phyloP scores from a whole-genome alignment of 2,888 invertebrate species.

The Octonoba sinensis region DNA sequence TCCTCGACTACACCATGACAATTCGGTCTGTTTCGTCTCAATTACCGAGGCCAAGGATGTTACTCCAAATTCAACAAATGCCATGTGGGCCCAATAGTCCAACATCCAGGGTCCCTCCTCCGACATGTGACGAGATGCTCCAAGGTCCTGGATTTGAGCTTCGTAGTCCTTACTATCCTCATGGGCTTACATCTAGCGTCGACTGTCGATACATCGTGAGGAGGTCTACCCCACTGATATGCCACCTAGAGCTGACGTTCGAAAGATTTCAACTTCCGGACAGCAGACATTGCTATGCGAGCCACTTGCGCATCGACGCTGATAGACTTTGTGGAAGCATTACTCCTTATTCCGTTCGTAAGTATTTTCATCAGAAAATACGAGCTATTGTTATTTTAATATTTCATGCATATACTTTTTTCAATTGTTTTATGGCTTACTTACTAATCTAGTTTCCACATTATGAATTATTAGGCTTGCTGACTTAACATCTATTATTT shows the following conservation, averaged over 20 bases:
- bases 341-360: conserved; percentile 59
- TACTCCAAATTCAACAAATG: conserved; percentile 66
- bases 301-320: conserved; percentile 66
- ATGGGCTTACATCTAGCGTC: conserved; percentile 50
- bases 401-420: neutral
- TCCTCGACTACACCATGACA: conserved; percentile 64
- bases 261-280: conserved; percentile 67
- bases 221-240: conserved; percentile 63
- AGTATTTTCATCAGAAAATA: conserved; percentile 20
- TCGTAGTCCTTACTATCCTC: conserved; percentile 64
- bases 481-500: too few relatives aligned
- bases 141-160: conserved; percentile 62
- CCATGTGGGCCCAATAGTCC: conserved; percentile 58
- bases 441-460: too few relatives aligned
- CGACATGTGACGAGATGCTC: conserved; percentile 49
- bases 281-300: conserved; percentile 67
- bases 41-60: conserved; percentile 65
- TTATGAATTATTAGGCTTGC: too few relatives aligned
- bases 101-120: conserved; percentile 30
- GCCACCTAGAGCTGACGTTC: conserved; percentile 67
- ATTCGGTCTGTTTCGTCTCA: conserved; percentile 64
- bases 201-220: conserved; percentile 66
- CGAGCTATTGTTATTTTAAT: neutral
- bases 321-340: conserved; percentile 67
- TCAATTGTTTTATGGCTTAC: too few relatives aligned